Conservation (phyloP, 2,888 invertebrate genomes). For the Dicranocentrus wangi region DNA sequence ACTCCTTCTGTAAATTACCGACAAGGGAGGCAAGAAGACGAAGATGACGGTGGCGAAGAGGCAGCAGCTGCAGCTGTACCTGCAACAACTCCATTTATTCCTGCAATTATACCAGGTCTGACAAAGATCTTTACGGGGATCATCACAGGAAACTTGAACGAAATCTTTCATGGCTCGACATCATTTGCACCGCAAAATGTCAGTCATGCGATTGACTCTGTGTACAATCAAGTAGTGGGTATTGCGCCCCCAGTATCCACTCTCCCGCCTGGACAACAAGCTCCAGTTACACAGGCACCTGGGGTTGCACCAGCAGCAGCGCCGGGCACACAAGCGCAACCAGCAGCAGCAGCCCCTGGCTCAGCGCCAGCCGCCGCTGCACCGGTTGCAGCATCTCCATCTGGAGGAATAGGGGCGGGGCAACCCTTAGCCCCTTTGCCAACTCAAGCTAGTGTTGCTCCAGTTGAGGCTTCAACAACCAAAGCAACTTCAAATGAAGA, state of each 20-base stretch:
- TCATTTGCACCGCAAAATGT: slow-evolving; percentile 62
- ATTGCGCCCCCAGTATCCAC: slow-evolving; percentile 47
- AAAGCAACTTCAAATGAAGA: slow-evolving; percentile 46
- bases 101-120: slow-evolving; percentile 59
- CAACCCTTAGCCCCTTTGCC: not conserved
- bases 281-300: not conserved
- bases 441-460: not conserved
- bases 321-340: not conserved
- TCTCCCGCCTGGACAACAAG: not conserved
- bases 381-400: not conserved
- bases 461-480: not conserved
- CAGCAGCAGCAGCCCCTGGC: slow-evolving; percentile 1
- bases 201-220: slow-evolving; percentile 50
- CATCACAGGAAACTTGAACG: slow-evolving; percentile 60
- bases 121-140: slow-evolving; percentile 63
- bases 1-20: not conserved
- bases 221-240: slow-evolving; percentile 66
- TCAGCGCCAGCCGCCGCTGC: not conserved
- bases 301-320: not conserved
- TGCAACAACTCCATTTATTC: slow-evolving; percentile 45
- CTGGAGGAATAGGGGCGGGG: not conserved
- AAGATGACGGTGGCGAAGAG: slow-evolving; percentile 51
- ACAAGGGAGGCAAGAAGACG: slow-evolving; percentile 47
- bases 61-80: not conserved
- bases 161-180: slow-evolving; percentile 63